Conservation (phyloP, 2,113 vertebrate species). For the Himantopus leucocephalus region DNA sequence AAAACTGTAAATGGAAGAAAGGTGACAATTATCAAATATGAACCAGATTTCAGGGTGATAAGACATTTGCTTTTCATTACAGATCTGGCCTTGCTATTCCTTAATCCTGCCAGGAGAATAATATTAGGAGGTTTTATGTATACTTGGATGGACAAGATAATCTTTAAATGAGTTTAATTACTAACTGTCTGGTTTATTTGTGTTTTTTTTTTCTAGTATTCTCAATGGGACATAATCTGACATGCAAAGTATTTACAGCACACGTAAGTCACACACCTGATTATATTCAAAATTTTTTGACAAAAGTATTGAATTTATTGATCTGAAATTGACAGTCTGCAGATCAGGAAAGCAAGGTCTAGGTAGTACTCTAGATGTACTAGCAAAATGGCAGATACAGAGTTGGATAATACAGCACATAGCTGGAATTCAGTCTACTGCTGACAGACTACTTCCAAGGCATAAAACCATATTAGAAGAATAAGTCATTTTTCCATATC, state of each 20-base stretch:
- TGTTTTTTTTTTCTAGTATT: slow-evolving; percentile 43
- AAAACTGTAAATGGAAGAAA: slow-evolving; percentile 54
- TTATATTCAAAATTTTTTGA: neutral
- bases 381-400: neutral
- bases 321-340: slow-evolving; percentile 23
- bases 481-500: neutral
- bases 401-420: neutral
- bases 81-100: slow-evolving; percentile 31
- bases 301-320: neutral
- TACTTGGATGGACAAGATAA: slow-evolving; percentile 26
- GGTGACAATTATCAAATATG: slow-evolving; percentile 54
- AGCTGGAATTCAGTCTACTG: neutral
- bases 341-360: neutral
- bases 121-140: slow-evolving; percentile 37
- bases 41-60: slow-evolving; percentile 60
- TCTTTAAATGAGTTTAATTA: slow-evolving; percentile 40
- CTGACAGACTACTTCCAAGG: neutral
- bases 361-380: neutral
- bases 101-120: slow-evolving; percentile 2
- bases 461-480: neutral
- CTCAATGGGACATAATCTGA: slow-evolving; percentile 53
- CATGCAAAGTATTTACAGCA: slow-evolving; percentile 58
- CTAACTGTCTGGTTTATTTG: slow-evolving; percentile 5
- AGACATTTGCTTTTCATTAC: slow-evolving; percentile 48
- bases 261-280: slow-evolving; percentile 65